These are phyloP conservation scores for Stenopsyche tienmushanensis DNA, from an alignment of 1,140 invertebrate species.

Conservation along the genomic window DNA sequence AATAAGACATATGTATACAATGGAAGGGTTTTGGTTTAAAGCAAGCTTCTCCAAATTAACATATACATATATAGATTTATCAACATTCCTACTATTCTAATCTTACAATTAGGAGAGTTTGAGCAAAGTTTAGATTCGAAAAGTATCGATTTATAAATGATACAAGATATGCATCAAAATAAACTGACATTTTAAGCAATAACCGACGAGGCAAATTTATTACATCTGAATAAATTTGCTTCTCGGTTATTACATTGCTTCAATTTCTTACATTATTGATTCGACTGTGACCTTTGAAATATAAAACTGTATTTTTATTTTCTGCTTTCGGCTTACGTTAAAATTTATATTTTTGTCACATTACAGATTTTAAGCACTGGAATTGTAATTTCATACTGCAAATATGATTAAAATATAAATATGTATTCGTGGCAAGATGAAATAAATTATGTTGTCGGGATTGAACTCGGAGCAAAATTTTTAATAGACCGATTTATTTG, in stretches of 20 bases:
- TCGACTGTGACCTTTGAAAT: neutral
- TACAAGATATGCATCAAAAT: neutral
- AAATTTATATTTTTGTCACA: no score
- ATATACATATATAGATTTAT: constrained; percentile 14
- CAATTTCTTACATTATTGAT: neutral
- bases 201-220: neutral
- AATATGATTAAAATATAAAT: no score
- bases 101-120: constrained; percentile 34
- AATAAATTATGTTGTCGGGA: neutral
- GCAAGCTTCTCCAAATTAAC: neutral
- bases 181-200: constrained; percentile 3
- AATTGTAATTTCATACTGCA: no score
- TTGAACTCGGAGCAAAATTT: neutral
- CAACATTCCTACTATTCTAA: constrained; percentile 27
- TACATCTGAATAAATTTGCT: neutral
- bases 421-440: no score
- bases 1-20: neutral
- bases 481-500: neutral
- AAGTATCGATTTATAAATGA: neutral
- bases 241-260: neutral
- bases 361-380: no score
- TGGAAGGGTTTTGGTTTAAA: neutral
- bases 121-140: constrained; percentile 26
- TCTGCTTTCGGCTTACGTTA: no score
- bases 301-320: neutral